Evolutionary conservation across 2,888 invertebrate genomes (phyloP), one percentile per base, ranked within the genome.

Genomic region (Priocnemis perturbator): DNA sequence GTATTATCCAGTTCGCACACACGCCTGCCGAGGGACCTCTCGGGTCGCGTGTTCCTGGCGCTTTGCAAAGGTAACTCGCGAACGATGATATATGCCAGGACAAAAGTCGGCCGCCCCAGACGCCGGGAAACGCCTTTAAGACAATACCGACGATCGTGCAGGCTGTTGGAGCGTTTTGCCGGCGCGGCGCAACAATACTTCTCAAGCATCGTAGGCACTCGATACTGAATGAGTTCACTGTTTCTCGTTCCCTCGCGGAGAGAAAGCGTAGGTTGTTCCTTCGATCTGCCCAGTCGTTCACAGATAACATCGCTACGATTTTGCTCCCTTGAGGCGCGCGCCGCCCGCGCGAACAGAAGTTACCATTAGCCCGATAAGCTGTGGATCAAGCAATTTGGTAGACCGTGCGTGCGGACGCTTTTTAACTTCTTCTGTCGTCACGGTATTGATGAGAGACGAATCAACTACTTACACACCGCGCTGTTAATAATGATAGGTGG

Each of bases 21-120:
- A 37, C 7, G 56, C 64, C 62, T 68, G 64, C 64, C 56, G 55
- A 59, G 63, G 20, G 44, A n/a, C 37, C 21, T 30, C 11, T 59
- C 58, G 9, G 37, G 14, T 37, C 50, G 50, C 50, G 7, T n/a
- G 50, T 19, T 45, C 37, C 47, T 65, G 67, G 48, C 67, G 69
- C 69, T 74, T 64, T 65, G 76, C 58, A 75, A 74, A 77, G 77
- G 77, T 77, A 67, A 77, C 74, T 76, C 72, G 74, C 73, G 77
- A 74, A 63, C 77, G 77, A 74, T 77, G 73, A 71, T 76, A 73
- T 72, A 77, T 75, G 73, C 55, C 52, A 52, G 50, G 63, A 68
- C 63, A 74, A 77, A 76, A 71, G 74, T 78, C 69, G 75, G 76
- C 69, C 68, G 76, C 69, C 74, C 37, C 74, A 72, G 74, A 65